These are phyloP conservation scores for Gastrophryne carolinensis DNA, from an alignment of 2,797 vertebrate species.

Conservation along the genomic window DNA sequence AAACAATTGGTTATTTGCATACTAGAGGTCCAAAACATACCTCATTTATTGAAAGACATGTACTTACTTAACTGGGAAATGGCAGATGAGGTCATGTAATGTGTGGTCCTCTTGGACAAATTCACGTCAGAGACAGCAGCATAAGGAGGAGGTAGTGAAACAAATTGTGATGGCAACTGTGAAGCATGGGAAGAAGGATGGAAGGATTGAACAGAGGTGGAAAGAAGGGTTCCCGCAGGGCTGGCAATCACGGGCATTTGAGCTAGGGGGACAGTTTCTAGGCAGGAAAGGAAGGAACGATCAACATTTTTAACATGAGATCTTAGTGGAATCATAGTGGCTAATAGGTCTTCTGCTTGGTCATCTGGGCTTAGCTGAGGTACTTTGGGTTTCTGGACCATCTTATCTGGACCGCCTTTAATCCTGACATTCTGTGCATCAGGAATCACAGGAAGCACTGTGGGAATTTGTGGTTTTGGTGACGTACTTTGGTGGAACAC, in stretches of 20 bases:
- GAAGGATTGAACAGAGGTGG: conserved; percentile 64
- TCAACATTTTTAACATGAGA: conserved; percentile 58
- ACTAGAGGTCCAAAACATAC: not conserved
- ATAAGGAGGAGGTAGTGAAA: conserved; percentile 79
- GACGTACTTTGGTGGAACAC: conserved; percentile 65
- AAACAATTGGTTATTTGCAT: no score
- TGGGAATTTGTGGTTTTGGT: conserved; percentile 68
- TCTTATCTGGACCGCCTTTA: conserved; percentile 69
- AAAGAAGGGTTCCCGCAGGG: conserved; percentile 62
- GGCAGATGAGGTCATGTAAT: conserved; percentile 78
- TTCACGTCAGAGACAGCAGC: conserved; percentile 82
- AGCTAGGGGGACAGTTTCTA: conserved; percentile 70
- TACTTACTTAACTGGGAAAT: conserved; percentile 88
- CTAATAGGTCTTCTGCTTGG: conserved; percentile 49
- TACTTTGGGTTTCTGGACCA: conserved; percentile 49
- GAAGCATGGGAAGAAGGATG: conserved; percentile 68
- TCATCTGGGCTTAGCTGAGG: conserved; percentile 53
- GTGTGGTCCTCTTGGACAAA: conserved; percentile 81
- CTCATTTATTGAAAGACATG: conserved; percentile 56
- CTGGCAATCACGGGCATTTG: conserved; percentile 54
- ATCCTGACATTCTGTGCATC: conserved; percentile 63
- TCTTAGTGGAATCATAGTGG: conserved; percentile 53
- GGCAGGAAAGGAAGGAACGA: conserved; percentile 57
- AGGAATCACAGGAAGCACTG: conserved; percentile 73
- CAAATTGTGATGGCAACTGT: conserved; percentile 72